Base-by-base conservation (phyloP, 2,797 vertebrate species). In the Falco peregrinus region DNA sequence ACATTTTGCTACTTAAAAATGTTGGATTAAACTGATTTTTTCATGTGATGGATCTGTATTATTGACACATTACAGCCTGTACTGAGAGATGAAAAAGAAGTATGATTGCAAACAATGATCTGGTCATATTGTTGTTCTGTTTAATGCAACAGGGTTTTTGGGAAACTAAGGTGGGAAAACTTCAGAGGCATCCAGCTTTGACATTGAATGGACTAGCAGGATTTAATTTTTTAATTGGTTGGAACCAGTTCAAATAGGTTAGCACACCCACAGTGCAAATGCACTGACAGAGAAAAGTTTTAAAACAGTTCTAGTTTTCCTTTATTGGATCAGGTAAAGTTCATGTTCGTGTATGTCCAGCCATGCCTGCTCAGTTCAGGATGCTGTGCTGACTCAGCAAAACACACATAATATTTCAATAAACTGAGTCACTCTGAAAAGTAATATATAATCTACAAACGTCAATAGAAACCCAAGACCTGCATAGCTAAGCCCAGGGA, bases 381-480 rank as follows among this genome's bases (percentile, higher is more conserved):
- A 51, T 14, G 2, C 16, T 0, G 0, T 43, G 54, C 77, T 96
- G 90, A 90, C 86, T 95, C 84, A 87, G 59, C 4, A 1, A 76
- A 86, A 73, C 14, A 12, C 33, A 12, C 2, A 2, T n/a, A 51
- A 47, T 51, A 16, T 74, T 90, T 74, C 87, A 69, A 74, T 69
- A 87, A 78, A 81, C 78, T 84, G 92, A 92, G 41, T 94, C 86
- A 90, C 65, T 65, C 83, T 22, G 22, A 65, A 56, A 77, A 65
- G 45, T 10, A 90, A 81, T 51, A 74, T 13, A 64, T 31, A 28
- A 65, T 7, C 59, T 63, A 37, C 70, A 65, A 87, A 60, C 0
- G 0, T 47, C 86, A 87, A 9, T 11, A 79, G 81, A 68, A 95
- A 67, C 35, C 31, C 1, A 11, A 61, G 41, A 48, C 28, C 54